These are phyloP conservation scores for Gobiocypris rarus DNA, from an alignment of 2,113 vertebrate genomes.

Conservation along the genomic window DNA sequence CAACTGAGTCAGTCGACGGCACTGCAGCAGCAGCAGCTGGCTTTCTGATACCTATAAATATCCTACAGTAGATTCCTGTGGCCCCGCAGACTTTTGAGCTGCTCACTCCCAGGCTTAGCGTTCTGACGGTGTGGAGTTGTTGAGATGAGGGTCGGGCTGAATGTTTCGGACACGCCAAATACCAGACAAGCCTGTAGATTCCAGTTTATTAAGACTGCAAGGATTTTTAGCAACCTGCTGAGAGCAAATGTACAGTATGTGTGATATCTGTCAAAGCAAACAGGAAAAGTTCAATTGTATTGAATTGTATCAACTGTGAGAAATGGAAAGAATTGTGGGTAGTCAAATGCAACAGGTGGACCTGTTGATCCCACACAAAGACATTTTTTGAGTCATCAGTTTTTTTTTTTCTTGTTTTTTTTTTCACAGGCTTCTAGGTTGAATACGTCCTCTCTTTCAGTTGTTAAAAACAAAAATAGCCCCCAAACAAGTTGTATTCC, in stretches of 20 bases:
- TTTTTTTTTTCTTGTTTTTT: background rate
- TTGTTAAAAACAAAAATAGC: constrained; percentile 4
- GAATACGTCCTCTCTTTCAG: background rate
- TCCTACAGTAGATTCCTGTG: constrained; percentile 57
- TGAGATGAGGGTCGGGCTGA: constrained; percentile 40
- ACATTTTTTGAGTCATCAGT: constrained; percentile 12
- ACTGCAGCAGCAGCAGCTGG: constrained; percentile 72
- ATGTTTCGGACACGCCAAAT: constrained; percentile 65
- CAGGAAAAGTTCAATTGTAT: background rate
- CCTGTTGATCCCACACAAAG: background rate
- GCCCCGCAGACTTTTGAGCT: constrained; percentile 23
- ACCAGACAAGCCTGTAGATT: constrained; percentile 73
- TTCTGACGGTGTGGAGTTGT: constrained; percentile 14
- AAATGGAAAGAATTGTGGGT: background rate
- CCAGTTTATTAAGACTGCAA: constrained; percentile 71
- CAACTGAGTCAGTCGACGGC: constrained; percentile 63
- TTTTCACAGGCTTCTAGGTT: background rate
- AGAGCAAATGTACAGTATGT: constrained; percentile 10
- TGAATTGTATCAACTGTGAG: background rate
- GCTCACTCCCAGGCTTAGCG: constrained; percentile 14
- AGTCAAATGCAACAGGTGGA: background rate
- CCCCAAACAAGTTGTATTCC: background rate
- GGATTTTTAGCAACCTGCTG: constrained; percentile 49
- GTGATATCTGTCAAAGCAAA: background rate
- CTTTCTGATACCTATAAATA: constrained; percentile 59